Base-by-base conservation (phyloP, 2,888 invertebrate species). In the Alloplasta piceator region DNA sequence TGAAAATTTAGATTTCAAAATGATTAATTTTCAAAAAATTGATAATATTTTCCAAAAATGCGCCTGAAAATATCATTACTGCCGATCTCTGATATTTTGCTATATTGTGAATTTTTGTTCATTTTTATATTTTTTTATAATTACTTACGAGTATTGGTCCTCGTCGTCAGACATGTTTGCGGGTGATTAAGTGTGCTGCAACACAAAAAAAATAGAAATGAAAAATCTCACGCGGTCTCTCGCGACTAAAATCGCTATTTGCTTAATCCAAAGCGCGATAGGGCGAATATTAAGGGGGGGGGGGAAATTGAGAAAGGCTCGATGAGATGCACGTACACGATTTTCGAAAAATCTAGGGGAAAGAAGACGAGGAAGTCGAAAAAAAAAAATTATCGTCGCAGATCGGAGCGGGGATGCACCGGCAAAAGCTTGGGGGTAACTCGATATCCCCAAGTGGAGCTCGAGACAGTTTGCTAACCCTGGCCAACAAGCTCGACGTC, bases 151-250 rank as follows among this genome's bases (percentile, higher is more conserved):
- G 95, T 97, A 97, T 92, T 94, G 94, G 95, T 97, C 97, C 94
- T 97, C 97, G 93, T 97, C 97, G 95, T 97, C 97, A 94, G 97
- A 97, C 97, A 97, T 97, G 95, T 93, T 96, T 95, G 93, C 94
- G 93, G 93, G 92, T 93, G 92, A 92, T 94, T 94, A 94, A 93
- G 92, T 93, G 93, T 92, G 93, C 95, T 94, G 93, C n/a, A 94
- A 94, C 89, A 91, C 87, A 89, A 88, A 87, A 85, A 86, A 86
- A 85, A 75, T 14, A 74, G 14, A 78, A 50, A 71, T 61, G 48
- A 73, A 73, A 38, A 48, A 26, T 12, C 36, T 10, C 36, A 16
- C 12, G 26, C 26, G 26, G 1, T 26, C 26, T 26, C 26, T 26
- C 26, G 3, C 1, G 26, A 26, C 3, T 26, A 26, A 26, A 26